Conservation (phyloP, 1,140 invertebrate genomes). For the Anastrepha obliqua region DNA sequence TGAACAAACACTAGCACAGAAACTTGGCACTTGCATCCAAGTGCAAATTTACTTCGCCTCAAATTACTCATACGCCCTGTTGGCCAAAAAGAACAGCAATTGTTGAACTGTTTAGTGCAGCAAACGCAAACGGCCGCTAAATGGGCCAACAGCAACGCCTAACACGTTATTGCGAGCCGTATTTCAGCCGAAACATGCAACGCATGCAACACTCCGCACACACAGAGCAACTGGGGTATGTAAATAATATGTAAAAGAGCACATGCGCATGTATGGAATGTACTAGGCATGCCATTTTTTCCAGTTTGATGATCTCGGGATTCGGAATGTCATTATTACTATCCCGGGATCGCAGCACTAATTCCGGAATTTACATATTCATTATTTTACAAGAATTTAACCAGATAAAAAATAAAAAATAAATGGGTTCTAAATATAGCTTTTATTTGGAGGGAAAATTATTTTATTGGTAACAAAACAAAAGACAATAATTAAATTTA, state of each 20-base stretch:
- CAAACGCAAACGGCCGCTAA: constrained; percentile 39
- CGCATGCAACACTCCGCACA: constrained; percentile 1
- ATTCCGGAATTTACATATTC: no score
- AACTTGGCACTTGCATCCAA: neutral
- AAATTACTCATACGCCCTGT: constrained; percentile 49
- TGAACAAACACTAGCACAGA: no score
- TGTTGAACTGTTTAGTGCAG: constrained; percentile 14
- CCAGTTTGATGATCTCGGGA: no score
- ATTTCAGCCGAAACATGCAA: constrained; percentile 44
- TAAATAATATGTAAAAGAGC: neutral
- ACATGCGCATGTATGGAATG: neutral
- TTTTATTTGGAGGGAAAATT: no score
- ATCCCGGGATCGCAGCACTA: no score
- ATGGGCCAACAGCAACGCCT: constrained; percentile 52
- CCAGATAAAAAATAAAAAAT: no score
- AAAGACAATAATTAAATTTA: no score
- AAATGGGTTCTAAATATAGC: no score
- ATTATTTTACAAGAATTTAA: no score
- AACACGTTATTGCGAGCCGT: constrained; percentile 45
- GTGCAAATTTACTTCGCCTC: constrained; percentile 33
- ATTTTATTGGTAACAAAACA: no score
- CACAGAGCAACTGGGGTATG: neutral
- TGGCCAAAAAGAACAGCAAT: constrained; percentile 24
- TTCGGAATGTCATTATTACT: no score
- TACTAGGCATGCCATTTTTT: no score